These are phyloP conservation scores for Dendrophyllia cribrosa DNA, from an alignment of 64 coral and sea anemone genomes.

Conservation along the genomic window DNA sequence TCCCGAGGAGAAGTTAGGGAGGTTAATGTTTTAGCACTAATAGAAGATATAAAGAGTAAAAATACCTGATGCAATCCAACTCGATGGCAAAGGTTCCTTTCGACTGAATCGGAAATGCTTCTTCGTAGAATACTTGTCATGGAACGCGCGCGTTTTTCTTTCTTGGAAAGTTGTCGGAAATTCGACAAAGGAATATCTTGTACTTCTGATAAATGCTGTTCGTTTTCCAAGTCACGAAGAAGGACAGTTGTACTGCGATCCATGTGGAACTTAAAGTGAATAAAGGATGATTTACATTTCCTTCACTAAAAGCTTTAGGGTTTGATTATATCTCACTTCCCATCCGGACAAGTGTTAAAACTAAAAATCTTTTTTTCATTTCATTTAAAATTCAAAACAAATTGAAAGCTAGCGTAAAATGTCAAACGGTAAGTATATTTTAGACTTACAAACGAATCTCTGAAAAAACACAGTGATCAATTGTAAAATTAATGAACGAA, in stretches of 20 bases:
- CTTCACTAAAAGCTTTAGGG: not conserved
- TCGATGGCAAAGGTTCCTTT: conserved; percentile 65
- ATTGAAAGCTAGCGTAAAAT: too few species aligned
- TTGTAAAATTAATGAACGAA: too few species aligned
- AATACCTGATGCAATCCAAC: conserved; percentile 75
- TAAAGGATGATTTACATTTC: not conserved
- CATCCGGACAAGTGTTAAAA: not conserved
- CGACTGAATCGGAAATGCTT: conserved; percentile 88
- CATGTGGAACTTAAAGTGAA: not conserved
- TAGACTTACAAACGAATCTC: too few species aligned
- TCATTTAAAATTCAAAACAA: too few species aligned
- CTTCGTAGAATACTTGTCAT: conserved; percentile 54
- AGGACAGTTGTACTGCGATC: conserved; percentile 12
- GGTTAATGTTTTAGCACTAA: too few species aligned
- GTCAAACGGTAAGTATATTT: too few species aligned
- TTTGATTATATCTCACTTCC: not conserved
- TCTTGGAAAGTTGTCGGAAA: not conserved
- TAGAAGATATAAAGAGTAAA: too few species aligned
- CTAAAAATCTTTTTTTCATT: not conserved
- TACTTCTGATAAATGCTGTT: not conserved
- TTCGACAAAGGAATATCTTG: not conserved
- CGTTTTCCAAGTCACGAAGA: not conserved
- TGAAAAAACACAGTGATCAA: too few species aligned
- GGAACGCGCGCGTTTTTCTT: not conserved
- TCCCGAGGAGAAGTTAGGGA: too few species aligned